Evolutionary conservation across 2,113 vertebrate genomes (phyloP).

Genomic region (Cyanistes caeruleus): DNA sequence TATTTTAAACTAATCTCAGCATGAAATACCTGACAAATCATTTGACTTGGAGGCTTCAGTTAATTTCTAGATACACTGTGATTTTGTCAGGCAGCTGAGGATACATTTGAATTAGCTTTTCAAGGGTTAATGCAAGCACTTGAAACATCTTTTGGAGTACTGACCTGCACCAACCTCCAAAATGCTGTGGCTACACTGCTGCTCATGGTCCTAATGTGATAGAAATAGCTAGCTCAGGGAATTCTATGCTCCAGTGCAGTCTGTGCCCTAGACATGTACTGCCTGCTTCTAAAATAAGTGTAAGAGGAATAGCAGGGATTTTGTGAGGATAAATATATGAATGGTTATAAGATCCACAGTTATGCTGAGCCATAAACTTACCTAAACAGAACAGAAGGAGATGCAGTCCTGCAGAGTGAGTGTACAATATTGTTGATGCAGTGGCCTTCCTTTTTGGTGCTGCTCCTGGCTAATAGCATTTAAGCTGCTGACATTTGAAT

Average conservation of each 20-base stretch:
- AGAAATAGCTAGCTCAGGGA: neutral
- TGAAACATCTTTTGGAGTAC: neutral
- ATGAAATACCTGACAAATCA: neutral
- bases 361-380: neutral
- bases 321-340: neutral
- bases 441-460: constrained; percentile 1
- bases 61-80: neutral
- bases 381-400: neutral
- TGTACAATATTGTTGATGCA: neutral
- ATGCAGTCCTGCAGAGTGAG: neutral
- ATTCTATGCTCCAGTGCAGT: neutral
- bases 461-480: neutral
- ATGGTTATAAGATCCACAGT: neutral
- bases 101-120: neutral
- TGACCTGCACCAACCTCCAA: neutral
- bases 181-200: neutral
- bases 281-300: neutral
- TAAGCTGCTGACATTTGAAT: constrained; percentile 49
- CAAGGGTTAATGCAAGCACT: neutral
- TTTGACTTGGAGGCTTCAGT: neutral
- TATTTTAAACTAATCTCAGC: neutral
- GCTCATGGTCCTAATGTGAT: neutral
- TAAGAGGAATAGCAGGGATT: neutral
- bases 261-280: neutral
- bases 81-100: neutral